Base-by-base conservation (phyloP, 2,888 invertebrate species). In the Phalera bucephala region DNA sequence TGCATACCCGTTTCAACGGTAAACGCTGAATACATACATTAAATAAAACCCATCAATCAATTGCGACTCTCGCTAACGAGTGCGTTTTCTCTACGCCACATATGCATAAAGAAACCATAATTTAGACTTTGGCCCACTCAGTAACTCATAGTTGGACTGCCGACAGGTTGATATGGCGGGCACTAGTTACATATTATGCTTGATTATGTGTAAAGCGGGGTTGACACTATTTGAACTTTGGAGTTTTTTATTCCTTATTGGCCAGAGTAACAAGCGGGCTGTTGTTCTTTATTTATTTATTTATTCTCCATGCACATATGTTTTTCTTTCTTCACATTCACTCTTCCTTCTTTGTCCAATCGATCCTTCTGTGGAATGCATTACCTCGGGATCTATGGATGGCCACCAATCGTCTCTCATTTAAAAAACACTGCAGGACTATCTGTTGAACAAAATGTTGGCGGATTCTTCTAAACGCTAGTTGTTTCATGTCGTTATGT, bases 31-130 rank as follows among this genome's bases (percentile, higher is more conserved):
- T 59, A 55, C 20, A 59, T 29, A 5, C 21, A 58, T 59, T 51
- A 43, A 46, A 19, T 28, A 13, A 21, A 26, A 52, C 49, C 61
- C 72, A 76, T 76, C 76, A 71, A 75, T 76, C 76, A 74, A 58
- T 55, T 50, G 51, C 47, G 51, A 45, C 39, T 44, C 29, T 45
- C 54, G 51, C 77, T 83, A 83, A 83, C 84, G 81, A 84, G 80
- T 67, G 43, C 55, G 66, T 69, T 76, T 72, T 62, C 68, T 64
- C 66, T 54, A 23, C 40, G 54, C 61, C 80, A 80, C 81, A 85
- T 86, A 86, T 87, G 85, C 84, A 85, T 85, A 78, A 57, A 66
- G 71, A 74, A 70, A 62, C 81, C 67, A 85, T 87, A 85, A 86
- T 82, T 87, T 78, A 85, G 81, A 69, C 77, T 72, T 78, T 61